Percentiles rank a stretch among this genome's conserved stretches.
phyloP scores from a whole-genome alignment of 2,113 vertebrate species.

The Menura novaehollandiae region DNA sequence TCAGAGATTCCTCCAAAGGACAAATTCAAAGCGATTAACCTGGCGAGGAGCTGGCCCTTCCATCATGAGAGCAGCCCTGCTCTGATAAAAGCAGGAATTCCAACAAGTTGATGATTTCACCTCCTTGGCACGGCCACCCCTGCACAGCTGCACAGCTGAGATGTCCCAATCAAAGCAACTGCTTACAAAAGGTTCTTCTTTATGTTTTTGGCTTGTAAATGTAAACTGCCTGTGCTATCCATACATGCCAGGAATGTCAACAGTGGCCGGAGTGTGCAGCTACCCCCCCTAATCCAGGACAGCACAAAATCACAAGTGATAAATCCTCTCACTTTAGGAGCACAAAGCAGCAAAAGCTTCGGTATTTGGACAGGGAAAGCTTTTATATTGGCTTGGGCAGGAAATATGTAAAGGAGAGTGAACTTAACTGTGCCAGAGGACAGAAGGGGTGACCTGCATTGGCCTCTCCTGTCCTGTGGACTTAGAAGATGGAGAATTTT shows the following conservation, averaged over 20 bases:
- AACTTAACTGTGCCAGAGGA: neutral
- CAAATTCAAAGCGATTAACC: neutral
- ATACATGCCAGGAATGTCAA: neutral
- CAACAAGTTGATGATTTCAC: neutral
- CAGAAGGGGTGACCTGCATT: neutral
- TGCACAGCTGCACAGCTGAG: slow-evolving; percentile 11
- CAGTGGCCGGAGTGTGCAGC: neutral
- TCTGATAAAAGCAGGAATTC: slow-evolving; percentile 23
- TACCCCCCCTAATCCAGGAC: neutral
- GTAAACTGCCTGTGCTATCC: neutral
- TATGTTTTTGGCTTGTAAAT: neutral
- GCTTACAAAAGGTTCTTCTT: neutral
- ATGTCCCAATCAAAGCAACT: neutral
- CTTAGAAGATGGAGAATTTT: neutral
- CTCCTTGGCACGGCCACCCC: neutral
- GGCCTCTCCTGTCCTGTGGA: accelerated
- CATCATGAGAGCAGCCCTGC: neutral
- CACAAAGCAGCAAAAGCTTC: neutral
- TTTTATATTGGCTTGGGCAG: neutral
- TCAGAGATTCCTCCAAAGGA: neutral
- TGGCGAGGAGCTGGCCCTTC: neutral
- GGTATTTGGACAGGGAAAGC: neutral
- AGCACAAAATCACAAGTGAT: neutral
- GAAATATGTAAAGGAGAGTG: neutral
- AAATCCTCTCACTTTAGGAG: neutral